Evolutionary conservation across 2,888 invertebrate species (phyloP).

Genomic region (Ecdyonurus torrentis): DNA sequence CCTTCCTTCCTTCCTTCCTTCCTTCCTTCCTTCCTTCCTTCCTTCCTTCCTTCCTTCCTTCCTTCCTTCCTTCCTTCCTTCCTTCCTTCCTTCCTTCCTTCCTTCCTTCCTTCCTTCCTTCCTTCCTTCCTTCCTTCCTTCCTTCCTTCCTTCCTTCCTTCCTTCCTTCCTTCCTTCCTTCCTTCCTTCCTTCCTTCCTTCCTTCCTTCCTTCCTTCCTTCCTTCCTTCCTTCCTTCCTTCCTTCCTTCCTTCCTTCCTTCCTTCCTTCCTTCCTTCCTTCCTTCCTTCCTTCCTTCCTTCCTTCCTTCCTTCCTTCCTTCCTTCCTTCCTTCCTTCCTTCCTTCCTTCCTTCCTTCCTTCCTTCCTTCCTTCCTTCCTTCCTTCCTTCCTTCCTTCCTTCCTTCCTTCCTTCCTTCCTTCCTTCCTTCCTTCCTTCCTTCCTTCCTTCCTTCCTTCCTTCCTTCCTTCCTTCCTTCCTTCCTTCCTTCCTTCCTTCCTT

Average conservation of each 20-base stretch:
- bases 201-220: background rate
- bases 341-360: background rate
- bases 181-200: background rate
- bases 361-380: background rate
- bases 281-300: background rate
- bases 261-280: background rate
- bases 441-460: background rate
- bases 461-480: background rate
- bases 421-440: background rate
- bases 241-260: background rate
- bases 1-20: too few relatives aligned
- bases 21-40: too few relatives aligned
- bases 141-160: background rate
- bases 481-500: background rate
- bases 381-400: background rate
- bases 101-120: background rate
- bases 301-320: background rate
- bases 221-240: background rate
- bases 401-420: background rate
- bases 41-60: background rate
- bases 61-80: background rate
- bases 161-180: background rate
- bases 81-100: background rate
- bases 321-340: background rate
- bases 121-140: background rate